Percentiles rank a stretch among this genome's conserved stretches.
Evolutionary conservation across 2,888 invertebrate genomes (phyloP).

Genomic region (Ormyrus pomaceus): DNA sequence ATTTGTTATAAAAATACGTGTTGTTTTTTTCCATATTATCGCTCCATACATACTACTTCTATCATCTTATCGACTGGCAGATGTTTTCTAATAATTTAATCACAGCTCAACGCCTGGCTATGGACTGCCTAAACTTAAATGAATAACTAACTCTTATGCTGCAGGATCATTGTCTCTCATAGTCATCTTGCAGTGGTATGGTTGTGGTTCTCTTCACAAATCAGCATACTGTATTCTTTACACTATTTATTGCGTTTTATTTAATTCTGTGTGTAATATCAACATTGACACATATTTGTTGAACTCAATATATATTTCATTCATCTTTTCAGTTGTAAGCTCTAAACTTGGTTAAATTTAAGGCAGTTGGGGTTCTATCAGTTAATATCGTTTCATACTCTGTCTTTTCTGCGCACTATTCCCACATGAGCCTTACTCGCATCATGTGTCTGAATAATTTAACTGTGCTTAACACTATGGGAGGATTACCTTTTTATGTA

Average conservation of each 20-base stretch:
- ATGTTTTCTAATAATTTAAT: constrained; percentile 46
- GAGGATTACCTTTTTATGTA: constrained; percentile 30
- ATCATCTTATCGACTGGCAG: constrained; percentile 58
- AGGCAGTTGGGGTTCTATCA: constrained; percentile 34
- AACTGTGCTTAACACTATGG: constrained; percentile 50
- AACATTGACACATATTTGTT: constrained; percentile 46
- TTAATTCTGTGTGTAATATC: constrained; percentile 34
- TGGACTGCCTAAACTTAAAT: constrained; percentile 40
- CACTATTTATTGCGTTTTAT: constrained; percentile 38
- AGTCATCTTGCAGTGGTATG: constrained; percentile 44
- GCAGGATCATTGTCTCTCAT: constrained; percentile 43
- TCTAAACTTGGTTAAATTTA: constrained; percentile 11
- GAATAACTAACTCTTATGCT: constrained; percentile 50
- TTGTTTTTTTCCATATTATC: constrained; percentile 58
- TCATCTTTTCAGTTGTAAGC: constrained; percentile 31
- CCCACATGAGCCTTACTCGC: constrained; percentile 18
- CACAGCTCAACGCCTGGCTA: constrained; percentile 48
- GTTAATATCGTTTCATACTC: constrained; percentile 40
- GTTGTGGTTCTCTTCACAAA: constrained; percentile 54
- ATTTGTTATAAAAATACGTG: constrained; percentile 34
- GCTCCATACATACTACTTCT: constrained; percentile 56
- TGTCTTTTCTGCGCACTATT: constrained; percentile 45
- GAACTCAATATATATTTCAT: constrained; percentile 20
- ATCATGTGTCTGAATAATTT: constrained; percentile 20
- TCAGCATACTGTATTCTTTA: constrained; percentile 35